Conservation (phyloP, 2,797 vertebrate species). For the Acanthopagrus latus region DNA sequence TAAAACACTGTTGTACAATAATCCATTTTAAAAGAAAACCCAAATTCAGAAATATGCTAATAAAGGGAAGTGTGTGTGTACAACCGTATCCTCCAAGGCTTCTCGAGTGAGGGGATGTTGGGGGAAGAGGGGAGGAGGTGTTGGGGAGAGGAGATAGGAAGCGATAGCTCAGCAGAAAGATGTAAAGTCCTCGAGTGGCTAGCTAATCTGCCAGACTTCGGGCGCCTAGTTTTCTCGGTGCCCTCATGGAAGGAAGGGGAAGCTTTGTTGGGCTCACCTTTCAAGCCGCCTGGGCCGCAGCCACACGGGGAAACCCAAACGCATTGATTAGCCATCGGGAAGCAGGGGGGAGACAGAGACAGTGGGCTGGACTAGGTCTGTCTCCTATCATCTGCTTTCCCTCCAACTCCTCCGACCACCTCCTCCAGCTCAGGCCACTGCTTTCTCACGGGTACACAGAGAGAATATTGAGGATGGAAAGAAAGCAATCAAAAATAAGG, state of each 20-base stretch:
- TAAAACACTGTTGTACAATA: slow-evolving; percentile 67
- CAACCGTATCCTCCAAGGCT: slow-evolving; percentile 50
- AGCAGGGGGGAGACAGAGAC: background rate
- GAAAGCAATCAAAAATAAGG: slow-evolving; percentile 32
- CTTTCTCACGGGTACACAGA: slow-evolving; percentile 54
- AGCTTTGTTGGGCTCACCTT: slow-evolving; percentile 52
- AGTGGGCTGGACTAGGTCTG: background rate
- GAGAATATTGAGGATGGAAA: slow-evolving; percentile 27
- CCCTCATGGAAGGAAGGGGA: slow-evolving; percentile 40
- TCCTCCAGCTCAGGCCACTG: slow-evolving; percentile 24
- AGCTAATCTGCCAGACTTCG: slow-evolving; percentile 76
- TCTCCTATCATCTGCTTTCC: slow-evolving; percentile 11
- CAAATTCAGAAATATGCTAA: slow-evolving; percentile 70
- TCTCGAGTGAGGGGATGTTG: slow-evolving; percentile 44
- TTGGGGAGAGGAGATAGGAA: slow-evolving; percentile 58
- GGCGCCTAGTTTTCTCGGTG: slow-evolving; percentile 48
- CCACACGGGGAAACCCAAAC: slow-evolving; percentile 71
- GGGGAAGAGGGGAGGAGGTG: slow-evolving; percentile 42
- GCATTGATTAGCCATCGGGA: slow-evolving; percentile 70
- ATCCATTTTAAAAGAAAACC: slow-evolving; percentile 64
- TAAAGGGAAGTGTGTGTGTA: slow-evolving; percentile 56
- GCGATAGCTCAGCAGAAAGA: slow-evolving; percentile 77
- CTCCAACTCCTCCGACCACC: slow-evolving; percentile 30
- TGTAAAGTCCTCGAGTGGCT: slow-evolving; percentile 67
- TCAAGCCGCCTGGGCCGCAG: slow-evolving; percentile 53